Conservation (phyloP, 2,888 invertebrate species). For the Hecatera dysodea region DNA sequence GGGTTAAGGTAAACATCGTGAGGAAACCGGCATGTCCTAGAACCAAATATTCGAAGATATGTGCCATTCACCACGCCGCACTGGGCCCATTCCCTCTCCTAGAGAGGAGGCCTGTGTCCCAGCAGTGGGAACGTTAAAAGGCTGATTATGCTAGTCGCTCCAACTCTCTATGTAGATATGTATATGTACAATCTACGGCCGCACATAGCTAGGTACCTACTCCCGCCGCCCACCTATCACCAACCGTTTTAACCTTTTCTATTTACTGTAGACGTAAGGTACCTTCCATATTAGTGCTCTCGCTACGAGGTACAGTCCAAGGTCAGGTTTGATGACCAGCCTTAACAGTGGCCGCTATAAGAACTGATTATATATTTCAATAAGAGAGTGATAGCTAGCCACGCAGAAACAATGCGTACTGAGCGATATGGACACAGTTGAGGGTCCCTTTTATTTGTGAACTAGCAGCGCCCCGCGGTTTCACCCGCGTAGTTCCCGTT, state of each 20-base stretch:
- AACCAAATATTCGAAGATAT: too few species aligned
- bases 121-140: too few species aligned
- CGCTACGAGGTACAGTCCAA: constrained; percentile 24
- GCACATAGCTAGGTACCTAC: neutral
- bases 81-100: too few species aligned
- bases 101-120: too few species aligned
- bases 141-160: too few species aligned
- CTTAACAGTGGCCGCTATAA: constrained; percentile 56
- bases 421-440: constrained; percentile 35
- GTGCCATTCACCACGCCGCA: too few species aligned
- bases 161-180: too few species aligned
- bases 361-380: constrained; percentile 60
- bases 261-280: constrained; percentile 56
- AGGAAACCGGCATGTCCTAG: too few species aligned
- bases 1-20: too few species aligned
- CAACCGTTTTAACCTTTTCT: constrained; percentile 63
- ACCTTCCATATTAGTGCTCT: constrained; percentile 32
- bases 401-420: constrained; percentile 49
- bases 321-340: constrained; percentile 44
- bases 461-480: too few species aligned
- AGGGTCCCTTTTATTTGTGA: neutral
- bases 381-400: constrained; percentile 54
- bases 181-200: too few species aligned
- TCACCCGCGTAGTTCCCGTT: too few species aligned
- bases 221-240: constrained; percentile 47